A percentile compares a stretch with the other conserved stretches of the same genome.
These are phyloP conservation scores for Turritopsis dohrnii DNA, from an alignment of 30 jellyfish, hydroid and myxozoan genomes.

Conservation along the genomic window DNA sequence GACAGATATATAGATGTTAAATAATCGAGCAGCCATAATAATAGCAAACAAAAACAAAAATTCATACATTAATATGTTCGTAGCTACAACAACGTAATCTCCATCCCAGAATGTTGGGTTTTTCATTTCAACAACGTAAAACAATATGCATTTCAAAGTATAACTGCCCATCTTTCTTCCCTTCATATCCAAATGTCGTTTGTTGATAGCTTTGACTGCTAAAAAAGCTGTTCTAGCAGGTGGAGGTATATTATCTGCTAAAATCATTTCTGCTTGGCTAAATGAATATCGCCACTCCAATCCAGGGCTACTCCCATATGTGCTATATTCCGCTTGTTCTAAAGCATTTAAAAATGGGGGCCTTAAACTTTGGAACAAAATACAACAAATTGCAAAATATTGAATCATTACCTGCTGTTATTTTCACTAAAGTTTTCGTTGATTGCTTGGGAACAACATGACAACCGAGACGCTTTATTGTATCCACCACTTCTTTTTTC, in stretches of 20 bases:
- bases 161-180: slow-evolving; percentile 24
- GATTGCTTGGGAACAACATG: slow-evolving; percentile 51
- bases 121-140: slow-evolving; percentile 23
- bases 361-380: not conserved
- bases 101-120: slow-evolving; percentile 13
- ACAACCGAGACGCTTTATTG: slow-evolving; percentile 22
- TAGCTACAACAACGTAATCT: not conserved
- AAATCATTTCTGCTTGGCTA: slow-evolving; percentile 34
- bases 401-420: slow-evolving; percentile 18
- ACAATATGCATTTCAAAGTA: slow-evolving; percentile 32
- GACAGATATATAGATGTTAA: no score
- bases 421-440: slow-evolving; percentile 19
- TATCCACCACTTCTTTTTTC: slow-evolving; percentile 12
- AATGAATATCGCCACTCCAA: slow-evolving; percentile 51
- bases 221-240: slow-evolving; percentile 32
- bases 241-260: slow-evolving; percentile 25
- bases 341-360: not conserved
- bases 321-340: slow-evolving; percentile 40
- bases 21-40: no score
- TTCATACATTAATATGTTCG: not conserved
- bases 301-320: slow-evolving; percentile 41
- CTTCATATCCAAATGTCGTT: slow-evolving; percentile 9
- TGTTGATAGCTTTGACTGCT: slow-evolving; percentile 37
- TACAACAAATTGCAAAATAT: not conserved
- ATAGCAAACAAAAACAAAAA: not conserved